Evolutionary conservation across 2,888 invertebrate genomes (phyloP), one percentile per base, ranked within the genome.

Genomic region (Mimas tiliae): DNA sequence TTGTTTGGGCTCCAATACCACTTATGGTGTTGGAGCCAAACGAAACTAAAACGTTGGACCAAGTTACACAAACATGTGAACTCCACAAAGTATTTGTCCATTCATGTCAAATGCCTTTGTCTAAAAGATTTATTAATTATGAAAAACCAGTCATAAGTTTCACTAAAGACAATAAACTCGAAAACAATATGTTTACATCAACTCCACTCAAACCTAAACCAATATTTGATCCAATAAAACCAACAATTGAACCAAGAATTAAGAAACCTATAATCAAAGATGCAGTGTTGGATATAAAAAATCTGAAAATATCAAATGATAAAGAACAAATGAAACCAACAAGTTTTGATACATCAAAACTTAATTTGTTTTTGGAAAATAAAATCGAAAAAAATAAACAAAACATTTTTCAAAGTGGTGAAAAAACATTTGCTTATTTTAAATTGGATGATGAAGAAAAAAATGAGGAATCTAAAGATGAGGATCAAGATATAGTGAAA

Each of bases 1-100:
- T 78, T 9, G 16, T 79, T 48, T 80, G 80, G 77, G 66, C 78
- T 4, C 78, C 80, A 2, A 66, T 80, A 48, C 66, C 69, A 2
- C 73, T 77, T 4, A 71, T 74, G 19, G 38, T 63, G 65, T 72
- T 3, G 27, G 66, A 8, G 55, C 65, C 8, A 16, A 66, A 45
- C 11, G 19, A 2, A 72, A 21, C 16, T 34, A 64, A 19, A 70
- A 21, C 11, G 38, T 19, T 34, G 12, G 70, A 70, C n/a, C 68
- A 67, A 73, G 42, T 58, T 0, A 72, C 69, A 0, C 73, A 74
- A 63, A 68, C 70, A 9, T 42, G 38, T 0, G 66, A 69, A 0
- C 14, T 45, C 0, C 68, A 72, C 3, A 38, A 51, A 4, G 62
- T 73, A 6, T 62, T 71, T 6, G 68, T 76, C 0, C 72, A 79